phyloP scores from a whole-genome alignment of 2,797 vertebrate genomes.

The Sebastes goodei region DNA sequence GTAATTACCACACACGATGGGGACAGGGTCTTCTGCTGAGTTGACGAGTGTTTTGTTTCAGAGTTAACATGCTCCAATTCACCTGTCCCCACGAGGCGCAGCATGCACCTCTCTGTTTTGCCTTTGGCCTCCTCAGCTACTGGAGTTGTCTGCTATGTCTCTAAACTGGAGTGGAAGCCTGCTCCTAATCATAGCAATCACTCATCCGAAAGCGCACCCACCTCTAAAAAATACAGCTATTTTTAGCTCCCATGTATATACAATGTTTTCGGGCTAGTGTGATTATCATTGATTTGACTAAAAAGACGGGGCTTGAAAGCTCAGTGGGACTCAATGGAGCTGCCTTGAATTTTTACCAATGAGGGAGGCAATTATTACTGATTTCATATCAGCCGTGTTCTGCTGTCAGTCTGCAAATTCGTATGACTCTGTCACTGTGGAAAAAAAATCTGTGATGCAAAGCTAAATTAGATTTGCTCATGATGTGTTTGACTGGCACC shows the following conservation, averaged over 20 bases:
- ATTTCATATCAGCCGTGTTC: slow-evolving; percentile 58
- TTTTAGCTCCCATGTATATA: slow-evolving; percentile 45
- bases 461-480: slow-evolving; percentile 61
- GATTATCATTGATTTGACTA: slow-evolving; percentile 59
- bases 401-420: slow-evolving; percentile 49
- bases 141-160: slow-evolving; percentile 58
- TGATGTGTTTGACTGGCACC: slow-evolving; percentile 62
- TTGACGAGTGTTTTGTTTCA: slow-evolving; percentile 71
- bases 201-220: slow-evolving; percentile 47
- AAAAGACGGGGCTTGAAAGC: slow-evolving; percentile 38
- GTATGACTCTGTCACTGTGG: slow-evolving; percentile 38
- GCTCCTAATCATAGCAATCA: slow-evolving; percentile 69
- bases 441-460: slow-evolving; percentile 56
- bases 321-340: slow-evolving; percentile 38
- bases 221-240: slow-evolving; percentile 34
- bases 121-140: slow-evolving; percentile 53
- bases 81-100: slow-evolving; percentile 72
- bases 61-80: slow-evolving; percentile 79
- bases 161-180: slow-evolving; percentile 54
- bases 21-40: slow-evolving; percentile 63
- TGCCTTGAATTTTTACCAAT: slow-evolving; percentile 31
- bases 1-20: slow-evolving; percentile 63
- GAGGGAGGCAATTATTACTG: slow-evolving; percentile 53
- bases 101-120: slow-evolving; percentile 52
- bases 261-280: slow-evolving; percentile 40